A percentile compares a stretch with the other conserved stretches of the same genome.
phyloP scores from a whole-genome alignment of 2,113 vertebrate genomes.

The Taxidea taxus region DNA sequence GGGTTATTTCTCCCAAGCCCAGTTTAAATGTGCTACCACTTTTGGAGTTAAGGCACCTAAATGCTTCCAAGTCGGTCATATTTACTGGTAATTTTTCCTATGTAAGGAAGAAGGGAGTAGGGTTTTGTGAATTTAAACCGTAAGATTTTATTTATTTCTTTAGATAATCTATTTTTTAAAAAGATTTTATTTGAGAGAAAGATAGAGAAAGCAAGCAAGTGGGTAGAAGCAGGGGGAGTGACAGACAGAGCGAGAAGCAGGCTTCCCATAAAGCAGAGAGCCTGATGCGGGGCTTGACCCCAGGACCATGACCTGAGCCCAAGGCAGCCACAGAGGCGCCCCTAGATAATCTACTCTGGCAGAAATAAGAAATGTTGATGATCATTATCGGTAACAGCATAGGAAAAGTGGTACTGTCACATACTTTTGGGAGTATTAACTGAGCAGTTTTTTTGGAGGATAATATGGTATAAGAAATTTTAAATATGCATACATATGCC shows the following conservation, averaged over 20 bases:
- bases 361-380: not conserved
- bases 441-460: not conserved
- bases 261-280: too few species aligned
- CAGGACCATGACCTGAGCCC: too few species aligned
- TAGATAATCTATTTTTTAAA: not conserved
- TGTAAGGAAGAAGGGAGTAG: not conserved
- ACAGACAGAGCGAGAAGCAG: too few species aligned
- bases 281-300: too few species aligned
- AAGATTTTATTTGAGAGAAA: too few species aligned
- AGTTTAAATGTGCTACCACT: slow-evolving; percentile 3
- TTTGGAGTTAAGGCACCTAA: not conserved
- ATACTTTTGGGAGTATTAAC: not conserved
- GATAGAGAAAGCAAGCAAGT: too few species aligned
- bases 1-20: not conserved
- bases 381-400: not conserved
- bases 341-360: not conserved
- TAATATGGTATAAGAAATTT: not conserved
- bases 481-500: not conserved
- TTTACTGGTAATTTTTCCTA: not conserved
- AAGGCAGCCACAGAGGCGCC: too few species aligned
- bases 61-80: not conserved
- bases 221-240: too few species aligned
- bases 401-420: not conserved
- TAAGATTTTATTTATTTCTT: not conserved
- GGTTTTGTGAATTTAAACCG: not conserved